Percentiles rank a stretch among this genome's conserved stretches.
Conservation (phyloP, 2,113 vertebrate genomes). For the Brienomyrus brachyistius region DNA sequence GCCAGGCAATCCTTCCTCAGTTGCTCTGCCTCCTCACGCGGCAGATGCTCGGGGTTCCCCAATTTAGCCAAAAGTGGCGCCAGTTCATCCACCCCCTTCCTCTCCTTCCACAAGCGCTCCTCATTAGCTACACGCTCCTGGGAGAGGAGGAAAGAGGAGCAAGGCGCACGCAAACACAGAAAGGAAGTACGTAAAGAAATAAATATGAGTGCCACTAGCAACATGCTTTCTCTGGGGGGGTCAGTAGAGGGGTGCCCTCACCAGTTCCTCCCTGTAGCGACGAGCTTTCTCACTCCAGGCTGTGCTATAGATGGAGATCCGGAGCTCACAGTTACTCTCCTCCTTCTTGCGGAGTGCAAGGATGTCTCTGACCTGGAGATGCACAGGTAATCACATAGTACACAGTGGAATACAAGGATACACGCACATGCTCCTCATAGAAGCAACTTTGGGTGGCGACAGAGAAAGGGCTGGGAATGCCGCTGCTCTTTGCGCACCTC, state of each 20-base stretch:
- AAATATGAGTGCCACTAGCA: not conserved
- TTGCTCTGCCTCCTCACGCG: slow-evolving; percentile 39
- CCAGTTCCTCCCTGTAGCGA: slow-evolving; percentile 52
- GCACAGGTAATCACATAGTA: not conserved
- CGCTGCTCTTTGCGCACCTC: slow-evolving; percentile 57
- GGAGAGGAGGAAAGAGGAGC: not conserved
- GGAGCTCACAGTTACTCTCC: slow-evolving; percentile 47
- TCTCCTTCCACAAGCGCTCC: slow-evolving; percentile 48
- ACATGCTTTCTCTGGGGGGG: not conserved
- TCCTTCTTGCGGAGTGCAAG: slow-evolving; percentile 61
- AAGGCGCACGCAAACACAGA: not conserved
- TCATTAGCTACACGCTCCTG: slow-evolving; percentile 55
- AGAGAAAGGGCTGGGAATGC: not conserved
- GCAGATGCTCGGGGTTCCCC: slow-evolving; percentile 45
- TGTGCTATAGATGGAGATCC: slow-evolving; percentile 59
- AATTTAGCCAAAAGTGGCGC: slow-evolving; percentile 58
- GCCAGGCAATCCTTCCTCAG: slow-evolving; percentile 59
- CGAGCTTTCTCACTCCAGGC: slow-evolving; percentile 48
- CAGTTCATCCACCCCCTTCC: slow-evolving; percentile 65
- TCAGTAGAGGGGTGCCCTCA: slow-evolving; percentile 36
- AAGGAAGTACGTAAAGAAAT: not conserved
- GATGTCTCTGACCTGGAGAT: slow-evolving; percentile 36
- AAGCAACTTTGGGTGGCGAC: not conserved
- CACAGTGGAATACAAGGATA: not conserved
- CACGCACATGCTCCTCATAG: not conserved